A percentile compares a stretch with the other conserved stretches of the same genome.
Conservation (phyloP, 1,140 invertebrate genomes). For the Caligus rogercresseyi region DNA sequence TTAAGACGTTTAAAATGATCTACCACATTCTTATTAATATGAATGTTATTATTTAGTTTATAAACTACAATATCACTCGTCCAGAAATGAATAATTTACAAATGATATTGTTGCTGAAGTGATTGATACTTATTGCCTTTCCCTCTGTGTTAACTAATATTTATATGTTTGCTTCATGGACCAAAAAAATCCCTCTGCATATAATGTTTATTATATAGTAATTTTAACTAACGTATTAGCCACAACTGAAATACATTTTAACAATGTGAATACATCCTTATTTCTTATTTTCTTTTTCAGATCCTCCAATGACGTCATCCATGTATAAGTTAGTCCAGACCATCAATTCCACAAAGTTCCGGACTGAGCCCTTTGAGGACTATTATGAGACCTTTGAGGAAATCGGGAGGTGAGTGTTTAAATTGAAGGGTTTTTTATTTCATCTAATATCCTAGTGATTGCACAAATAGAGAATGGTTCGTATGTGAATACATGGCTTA, state of each 20-base stretch:
- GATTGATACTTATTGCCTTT: background rate
- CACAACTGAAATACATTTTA: no score
- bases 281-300: conserved; percentile 7
- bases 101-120: no score
- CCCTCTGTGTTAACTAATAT: background rate
- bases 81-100: no score
- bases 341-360: conserved; percentile 34
- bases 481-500: no score
- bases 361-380: conserved; percentile 39
- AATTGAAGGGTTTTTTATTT: background rate
- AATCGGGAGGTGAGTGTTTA: conserved; percentile 39
- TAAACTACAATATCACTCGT: no score
- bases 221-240: no score
- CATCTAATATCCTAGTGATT: no score
- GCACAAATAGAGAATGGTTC: no score
- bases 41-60: no score
- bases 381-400: conserved; percentile 40
- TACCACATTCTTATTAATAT: no score
- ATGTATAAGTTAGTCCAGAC: conserved; percentile 20
- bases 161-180: background rate
- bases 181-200: background rate
- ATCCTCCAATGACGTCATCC: background rate
- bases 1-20: no score
- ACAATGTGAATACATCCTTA: no score
- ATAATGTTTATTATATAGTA: background rate